Evolutionary conservation across 30 jellyfish, hydroid and myxozoan species (phyloP).

Genomic region (Turritopsis rubra): DNA sequence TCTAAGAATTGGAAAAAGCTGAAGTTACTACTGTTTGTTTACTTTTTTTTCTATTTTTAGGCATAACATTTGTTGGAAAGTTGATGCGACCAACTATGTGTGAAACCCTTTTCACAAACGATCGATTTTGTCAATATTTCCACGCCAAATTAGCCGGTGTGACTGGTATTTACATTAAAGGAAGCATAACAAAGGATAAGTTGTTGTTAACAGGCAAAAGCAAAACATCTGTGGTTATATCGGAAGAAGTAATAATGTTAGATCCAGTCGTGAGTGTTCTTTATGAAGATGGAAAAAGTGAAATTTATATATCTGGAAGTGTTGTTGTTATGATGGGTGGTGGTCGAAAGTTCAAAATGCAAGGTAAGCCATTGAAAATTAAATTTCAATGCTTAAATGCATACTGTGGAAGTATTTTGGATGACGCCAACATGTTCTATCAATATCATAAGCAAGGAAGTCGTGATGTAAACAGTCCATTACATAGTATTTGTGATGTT

Average conservation of each 20-base stretch:
- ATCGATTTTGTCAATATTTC: constrained; percentile 6
- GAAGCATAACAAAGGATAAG: neutral
- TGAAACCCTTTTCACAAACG: constrained; percentile 4
- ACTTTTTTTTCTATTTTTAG: neutral
- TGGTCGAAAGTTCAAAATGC: neutral
- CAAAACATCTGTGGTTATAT: constrained; percentile 14
- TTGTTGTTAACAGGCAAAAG: constrained; percentile 27
- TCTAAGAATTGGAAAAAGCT: too few species aligned
- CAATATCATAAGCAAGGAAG: too few species aligned
- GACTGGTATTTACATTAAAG: neutral
- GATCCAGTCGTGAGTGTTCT: constrained; percentile 1
- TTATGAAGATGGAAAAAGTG: constrained; percentile 8
- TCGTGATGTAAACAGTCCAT: too few species aligned
- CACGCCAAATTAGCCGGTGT: constrained; percentile 1
- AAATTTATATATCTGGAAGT: neutral
- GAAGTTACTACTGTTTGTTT: too few species aligned
- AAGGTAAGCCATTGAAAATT: neutral
- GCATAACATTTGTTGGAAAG: neutral
- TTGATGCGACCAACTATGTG: constrained; percentile 14
- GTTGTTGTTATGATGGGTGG: neutral
- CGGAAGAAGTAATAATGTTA: neutral
- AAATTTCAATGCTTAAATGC: too few species aligned
- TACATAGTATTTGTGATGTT: too few species aligned
- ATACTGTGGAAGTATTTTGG: too few species aligned
- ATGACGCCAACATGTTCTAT: too few species aligned